Evolutionary conservation across 2,888 invertebrate genomes (phyloP).

Genomic region (Elmis aenea): DNA sequence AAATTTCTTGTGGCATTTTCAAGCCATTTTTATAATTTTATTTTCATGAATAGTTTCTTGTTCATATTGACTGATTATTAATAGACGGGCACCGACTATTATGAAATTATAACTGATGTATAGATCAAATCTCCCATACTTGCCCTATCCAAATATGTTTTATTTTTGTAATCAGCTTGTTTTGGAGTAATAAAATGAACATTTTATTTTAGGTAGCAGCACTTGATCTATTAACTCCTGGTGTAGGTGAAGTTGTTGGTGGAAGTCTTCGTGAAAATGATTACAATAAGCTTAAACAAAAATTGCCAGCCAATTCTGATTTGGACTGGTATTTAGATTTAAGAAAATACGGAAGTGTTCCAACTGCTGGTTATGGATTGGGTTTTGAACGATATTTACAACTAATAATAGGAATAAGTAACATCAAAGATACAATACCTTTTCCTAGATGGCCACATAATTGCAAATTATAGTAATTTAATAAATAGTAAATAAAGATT

Average conservation of each 20-base stretch:
- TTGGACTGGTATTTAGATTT: constrained; percentile 87
- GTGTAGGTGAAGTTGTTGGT: constrained; percentile 91
- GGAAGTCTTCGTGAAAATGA: constrained; percentile 89
- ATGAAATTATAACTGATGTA: no score
- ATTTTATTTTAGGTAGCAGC: constrained; percentile 66
- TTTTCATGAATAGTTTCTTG: no score
- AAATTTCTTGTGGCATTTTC: background rate
- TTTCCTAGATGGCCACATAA: constrained; percentile 94
- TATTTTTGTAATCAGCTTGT: no score
- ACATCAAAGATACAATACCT: constrained; percentile 91
- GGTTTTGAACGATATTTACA: constrained; percentile 92
- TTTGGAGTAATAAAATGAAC: no score
- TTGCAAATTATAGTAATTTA: constrained; percentile 59
- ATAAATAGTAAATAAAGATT: no score
- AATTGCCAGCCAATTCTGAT: constrained; percentile 52
- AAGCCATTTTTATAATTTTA: constrained; percentile 7
- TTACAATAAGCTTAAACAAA: constrained; percentile 57
- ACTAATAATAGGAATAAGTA: constrained; percentile 71
- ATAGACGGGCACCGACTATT: no score
- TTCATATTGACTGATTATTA: no score
- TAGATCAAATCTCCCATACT: no score
- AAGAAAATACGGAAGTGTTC: constrained; percentile 80
- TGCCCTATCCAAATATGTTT: no score
- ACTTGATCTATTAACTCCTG: constrained; percentile 82
- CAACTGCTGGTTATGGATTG: constrained; percentile 93